Conservation (phyloP, 2,113 vertebrate genomes). For the Aspidoscelis tigris region DNA sequence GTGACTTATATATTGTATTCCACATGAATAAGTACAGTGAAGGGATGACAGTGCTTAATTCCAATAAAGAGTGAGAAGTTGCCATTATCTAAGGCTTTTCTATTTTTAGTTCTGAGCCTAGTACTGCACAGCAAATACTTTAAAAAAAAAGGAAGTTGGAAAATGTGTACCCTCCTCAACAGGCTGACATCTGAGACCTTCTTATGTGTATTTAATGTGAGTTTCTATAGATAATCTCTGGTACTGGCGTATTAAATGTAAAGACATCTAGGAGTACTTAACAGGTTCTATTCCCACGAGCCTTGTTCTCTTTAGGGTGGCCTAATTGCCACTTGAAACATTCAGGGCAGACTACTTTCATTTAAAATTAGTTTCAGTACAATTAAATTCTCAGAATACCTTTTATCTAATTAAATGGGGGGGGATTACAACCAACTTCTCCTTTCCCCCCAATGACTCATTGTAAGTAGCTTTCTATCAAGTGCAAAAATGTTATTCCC, state of each 20-base stretch:
- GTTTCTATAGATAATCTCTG: neutral
- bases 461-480: neutral
- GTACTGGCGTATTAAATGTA: neutral
- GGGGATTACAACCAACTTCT: neutral
- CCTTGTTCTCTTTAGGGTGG: conserved; percentile 50
- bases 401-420: conserved; percentile 44
- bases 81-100: too few relatives aligned
- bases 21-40: too few relatives aligned
- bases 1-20: too few relatives aligned
- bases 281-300: conserved; percentile 48
- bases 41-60: too few relatives aligned
- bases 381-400: conserved; percentile 55
- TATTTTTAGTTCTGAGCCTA: too few relatives aligned
- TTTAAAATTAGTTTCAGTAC: conserved; percentile 61
- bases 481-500: neutral
- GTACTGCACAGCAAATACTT: neutral
- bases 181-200: neutral
- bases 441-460: neutral
- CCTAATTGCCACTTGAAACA: conserved; percentile 42
- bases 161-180: neutral
- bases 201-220: neutral
- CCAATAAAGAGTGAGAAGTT: too few relatives aligned
- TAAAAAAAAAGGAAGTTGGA: neutral
- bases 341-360: conserved; percentile 55
- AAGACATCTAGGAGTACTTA: conserved; percentile 36